Conservation (phyloP, 2,113 vertebrate species). For the rat (Rattus norvegicus) region GRCr8 NC_086024.1:50930501-50931000, state of each 20-base stretch:
- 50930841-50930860: not conserved
- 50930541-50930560: too few species aligned
- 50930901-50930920: not conserved
- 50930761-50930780: not conserved
- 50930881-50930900: not conserved
- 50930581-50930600: not conserved
- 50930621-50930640: not conserved
- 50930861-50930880: not conserved
- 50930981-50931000: not conserved
- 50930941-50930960: not conserved
- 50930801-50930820: not conserved
- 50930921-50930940: not conserved
- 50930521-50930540: not conserved
- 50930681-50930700: not conserved
- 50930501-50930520: not conserved
- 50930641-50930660: not conserved
- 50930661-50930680: accelerated
- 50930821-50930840: not conserved
- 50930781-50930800: not conserved
- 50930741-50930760: not conserved
- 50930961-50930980: not conserved
- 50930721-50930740: too few species aligned
- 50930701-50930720: not conserved
- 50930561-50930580: too few species aligned
- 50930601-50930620: not conserved